Base-by-base conservation (phyloP, 1,140 invertebrate species). In the Trachymyrmex cornetzi region DNA sequence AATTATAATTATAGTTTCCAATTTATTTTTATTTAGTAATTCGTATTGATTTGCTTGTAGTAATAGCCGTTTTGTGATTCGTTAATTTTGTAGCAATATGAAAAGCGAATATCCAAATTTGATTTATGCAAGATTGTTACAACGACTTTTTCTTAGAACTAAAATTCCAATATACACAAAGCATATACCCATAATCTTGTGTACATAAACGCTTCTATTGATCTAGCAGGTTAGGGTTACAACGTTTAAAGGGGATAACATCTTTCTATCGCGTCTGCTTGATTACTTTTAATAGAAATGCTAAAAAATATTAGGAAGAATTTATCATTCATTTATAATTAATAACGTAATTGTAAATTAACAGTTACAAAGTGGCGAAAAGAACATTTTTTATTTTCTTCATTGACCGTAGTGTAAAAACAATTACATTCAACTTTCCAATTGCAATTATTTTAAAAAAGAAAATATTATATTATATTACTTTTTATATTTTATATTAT, bases 191-290 rank as follows among this genome's bases (percentile, higher is more conserved):
- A 89, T 84, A 88, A 92, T 91, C 85, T 71, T 77, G 77, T 90
- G 89, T 88, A 91, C 86, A 91, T 90, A 93, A 92, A 92, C 87
- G n/a, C 86, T 88, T 84, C 77, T 92, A 85, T 80, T 88, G 87
- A 80, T 27, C 75, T 61, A 85, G 7, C 50, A 88, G 53, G 81
- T 89, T 87, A 81, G 50, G 63, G 59, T 86, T 87, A 81, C 77
- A 34, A 74, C 80, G 86, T 27, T 91, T 93, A 92, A 92, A 92
- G 91, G 77, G 87, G 90, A 93, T 89, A 50, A 81, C 50, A n/a
- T 77, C 19, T 77, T 89, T 44, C 24, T 50, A 44, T 14, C 4
- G 53, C 79, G 27, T 59, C 24, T 55, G 16, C 16, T 57, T 44
- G 30, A 19, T 38, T 64, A 34, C n/a, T 4, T 55, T 67, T 59